A percentile compares a stretch with the other conserved stretches of the same genome.
These are phyloP conservation scores for Caradrina clavipalpis DNA, from an alignment of 2,888 invertebrate genomes.

Conservation along the genomic window DNA sequence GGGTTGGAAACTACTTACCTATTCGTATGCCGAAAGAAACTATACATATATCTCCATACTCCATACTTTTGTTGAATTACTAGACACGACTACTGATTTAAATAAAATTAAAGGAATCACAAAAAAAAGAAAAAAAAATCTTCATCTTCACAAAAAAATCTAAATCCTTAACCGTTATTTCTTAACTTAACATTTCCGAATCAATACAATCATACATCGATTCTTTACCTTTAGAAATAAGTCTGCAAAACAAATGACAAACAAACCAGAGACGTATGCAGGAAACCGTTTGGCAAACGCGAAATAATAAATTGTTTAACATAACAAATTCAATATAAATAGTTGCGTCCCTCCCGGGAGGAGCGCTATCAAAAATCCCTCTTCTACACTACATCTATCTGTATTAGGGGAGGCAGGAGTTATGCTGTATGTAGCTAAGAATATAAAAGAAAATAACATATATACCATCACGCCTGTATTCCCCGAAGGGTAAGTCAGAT, in stretches of 20 bases:
- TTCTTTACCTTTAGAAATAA: slow-evolving; percentile 14
- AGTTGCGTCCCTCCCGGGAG: slow-evolving; percentile 71
- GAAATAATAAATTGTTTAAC: slow-evolving; percentile 77
- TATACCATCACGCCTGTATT: too few relatives aligned
- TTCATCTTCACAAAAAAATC: neutral
- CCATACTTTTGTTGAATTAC: too few relatives aligned
- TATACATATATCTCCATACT: too few relatives aligned
- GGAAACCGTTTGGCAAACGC: slow-evolving; percentile 80
- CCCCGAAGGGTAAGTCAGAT: too few relatives aligned
- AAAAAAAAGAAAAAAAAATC: too few relatives aligned
- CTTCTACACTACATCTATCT: slow-evolving; percentile 80
- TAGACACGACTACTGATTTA: too few relatives aligned
- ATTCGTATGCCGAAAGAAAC: too few relatives aligned
- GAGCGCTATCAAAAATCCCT: slow-evolving; percentile 77
- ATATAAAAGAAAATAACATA: neutral
- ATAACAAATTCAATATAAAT: slow-evolving; percentile 83
- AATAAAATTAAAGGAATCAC: too few relatives aligned
- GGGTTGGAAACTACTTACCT: too few relatives aligned
- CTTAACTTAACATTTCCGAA: neutral
- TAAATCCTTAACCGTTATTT: too few relatives aligned
- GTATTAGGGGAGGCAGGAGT: slow-evolving; percentile 73
- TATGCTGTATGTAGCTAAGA: slow-evolving; percentile 57
- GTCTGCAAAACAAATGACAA: slow-evolving; percentile 59
- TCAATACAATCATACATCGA: slow-evolving; percentile 9
- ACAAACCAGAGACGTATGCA: slow-evolving; percentile 68